Conservation (phyloP, 2,113 vertebrate genomes). For the Hippopotamus amphibius region DNA sequence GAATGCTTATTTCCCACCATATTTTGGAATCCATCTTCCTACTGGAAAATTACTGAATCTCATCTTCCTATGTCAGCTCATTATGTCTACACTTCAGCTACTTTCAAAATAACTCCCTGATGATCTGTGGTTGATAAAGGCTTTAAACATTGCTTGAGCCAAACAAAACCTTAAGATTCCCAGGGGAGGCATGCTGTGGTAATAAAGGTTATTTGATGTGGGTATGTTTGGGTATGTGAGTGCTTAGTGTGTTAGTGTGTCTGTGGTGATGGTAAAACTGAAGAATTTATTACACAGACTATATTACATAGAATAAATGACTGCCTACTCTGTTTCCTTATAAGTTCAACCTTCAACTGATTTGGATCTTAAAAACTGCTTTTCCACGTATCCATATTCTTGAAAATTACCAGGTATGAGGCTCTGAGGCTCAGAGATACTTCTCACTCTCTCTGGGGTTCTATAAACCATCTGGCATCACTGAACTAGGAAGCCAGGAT, state of each 20-base stretch:
- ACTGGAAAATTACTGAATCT: not conserved
- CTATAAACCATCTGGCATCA: conserved; percentile 62
- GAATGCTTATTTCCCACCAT: not conserved
- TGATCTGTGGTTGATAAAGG: not conserved
- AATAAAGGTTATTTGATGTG: not conserved
- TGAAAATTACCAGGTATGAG: conserved; percentile 42
- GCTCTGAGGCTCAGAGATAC: not conserved
- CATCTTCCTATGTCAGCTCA: not conserved
- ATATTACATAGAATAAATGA: not conserved
- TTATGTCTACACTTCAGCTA: not conserved
- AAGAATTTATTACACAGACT: not conserved
- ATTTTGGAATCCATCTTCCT: not conserved
- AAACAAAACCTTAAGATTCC: not conserved
- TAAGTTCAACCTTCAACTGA: not conserved
- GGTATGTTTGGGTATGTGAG: not conserved
- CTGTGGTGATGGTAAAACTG: not conserved
- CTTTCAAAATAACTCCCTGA: not conserved
- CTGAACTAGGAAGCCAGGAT: conserved; percentile 51
- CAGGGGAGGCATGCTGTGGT: not conserved
- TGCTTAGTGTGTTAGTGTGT: not conserved
- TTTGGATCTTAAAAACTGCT: conserved; percentile 28
- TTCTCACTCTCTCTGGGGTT: conserved; percentile 53
- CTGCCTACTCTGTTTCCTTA: not conserved
- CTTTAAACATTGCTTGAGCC: not conserved
- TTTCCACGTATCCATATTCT: not conserved